These are phyloP conservation scores for Sardinella longiceps DNA, from an alignment of 2,797 vertebrate genomes.

Conservation along the genomic window DNA sequence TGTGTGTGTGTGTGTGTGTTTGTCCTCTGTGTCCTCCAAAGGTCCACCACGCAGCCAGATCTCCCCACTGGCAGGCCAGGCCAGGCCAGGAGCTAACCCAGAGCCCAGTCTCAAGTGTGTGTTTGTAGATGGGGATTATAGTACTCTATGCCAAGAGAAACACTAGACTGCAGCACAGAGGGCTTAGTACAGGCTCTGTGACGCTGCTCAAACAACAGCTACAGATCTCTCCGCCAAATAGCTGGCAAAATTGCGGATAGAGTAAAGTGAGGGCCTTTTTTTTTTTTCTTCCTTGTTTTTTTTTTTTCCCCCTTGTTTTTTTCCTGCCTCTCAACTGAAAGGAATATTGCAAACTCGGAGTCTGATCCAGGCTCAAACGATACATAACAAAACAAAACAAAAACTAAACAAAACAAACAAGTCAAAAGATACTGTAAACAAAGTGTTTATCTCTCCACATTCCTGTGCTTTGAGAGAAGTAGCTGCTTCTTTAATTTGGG, in stretches of 20 bases:
- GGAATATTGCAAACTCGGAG: background rate
- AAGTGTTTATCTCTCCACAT: background rate
- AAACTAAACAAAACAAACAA: background rate
- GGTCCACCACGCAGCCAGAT: background rate
- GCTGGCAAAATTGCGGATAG: background rate
- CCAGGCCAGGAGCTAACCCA: background rate
- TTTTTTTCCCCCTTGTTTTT: background rate
- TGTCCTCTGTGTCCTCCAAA: background rate
- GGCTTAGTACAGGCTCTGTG: background rate
- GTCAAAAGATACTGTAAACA: background rate
- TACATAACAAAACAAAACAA: background rate
- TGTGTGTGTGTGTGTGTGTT: background rate
- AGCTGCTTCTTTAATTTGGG: background rate
- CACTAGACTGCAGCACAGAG: background rate
- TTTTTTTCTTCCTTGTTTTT: background rate
- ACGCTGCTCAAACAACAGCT: constrained; percentile 19
- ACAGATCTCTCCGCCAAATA: background rate
- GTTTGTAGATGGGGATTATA: constrained; percentile 22
- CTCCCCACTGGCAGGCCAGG: constrained; percentile 8
- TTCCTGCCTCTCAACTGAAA: background rate
- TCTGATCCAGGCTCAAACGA: background rate
- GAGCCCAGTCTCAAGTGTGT: constrained; percentile 9
- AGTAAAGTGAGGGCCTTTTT: constrained; percentile 1
- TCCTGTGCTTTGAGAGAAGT: background rate
- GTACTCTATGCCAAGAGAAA: background rate